Evolutionary conservation across 2,113 vertebrate genomes (phyloP), one percentile per base, ranked within the genome.

Genomic region (Burhinus bistriatus): DNA sequence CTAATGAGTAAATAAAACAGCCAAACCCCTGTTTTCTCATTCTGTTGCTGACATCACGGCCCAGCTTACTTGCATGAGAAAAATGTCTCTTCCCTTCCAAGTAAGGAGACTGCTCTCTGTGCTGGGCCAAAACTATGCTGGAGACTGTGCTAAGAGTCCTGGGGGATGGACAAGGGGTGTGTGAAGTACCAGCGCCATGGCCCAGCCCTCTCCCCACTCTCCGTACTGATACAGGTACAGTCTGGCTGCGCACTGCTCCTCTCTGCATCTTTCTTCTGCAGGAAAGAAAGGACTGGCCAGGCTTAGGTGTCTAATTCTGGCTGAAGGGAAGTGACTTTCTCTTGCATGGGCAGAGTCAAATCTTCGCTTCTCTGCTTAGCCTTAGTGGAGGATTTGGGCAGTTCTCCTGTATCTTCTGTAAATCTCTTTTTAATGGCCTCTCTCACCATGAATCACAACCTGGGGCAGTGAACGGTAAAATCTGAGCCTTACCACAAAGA

Each of bases 381-480:
- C 38, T 81, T 64, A 36, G 57, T 44, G 36, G 40, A 55, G 83
- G 91, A 72, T 79, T 85, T 81, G 68, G 38, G 36, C 27, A 52
- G 69, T 76, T 95, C 52, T 76, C 45, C 51, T 51, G 8, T 89
- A 54, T 89, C 89, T 89, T 76, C 73, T 76, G 65, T 83, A 93
- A 91, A 97, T 94, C 84, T 96, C 87, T 72, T 89, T 87, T 94
- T 93, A 95, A 87, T 62, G 36, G 30, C 51, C 38, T 87, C n/a
- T 82, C 83, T 93, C 38, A 34, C 51, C 21, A 29, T 93, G 81
- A 94, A 87, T 93, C 81, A 93, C 73, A 84, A 64, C n/a, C 61
- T 51, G 26, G 73, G 61, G 69, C 81, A 93, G 84, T 59, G 83
- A 96, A 82, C 81, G 89, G 51, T 94, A 89, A 91, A 96, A 87